Evolutionary conservation across 2,113 vertebrate species (phyloP).

Genomic region (Scortum barcoo): DNA sequence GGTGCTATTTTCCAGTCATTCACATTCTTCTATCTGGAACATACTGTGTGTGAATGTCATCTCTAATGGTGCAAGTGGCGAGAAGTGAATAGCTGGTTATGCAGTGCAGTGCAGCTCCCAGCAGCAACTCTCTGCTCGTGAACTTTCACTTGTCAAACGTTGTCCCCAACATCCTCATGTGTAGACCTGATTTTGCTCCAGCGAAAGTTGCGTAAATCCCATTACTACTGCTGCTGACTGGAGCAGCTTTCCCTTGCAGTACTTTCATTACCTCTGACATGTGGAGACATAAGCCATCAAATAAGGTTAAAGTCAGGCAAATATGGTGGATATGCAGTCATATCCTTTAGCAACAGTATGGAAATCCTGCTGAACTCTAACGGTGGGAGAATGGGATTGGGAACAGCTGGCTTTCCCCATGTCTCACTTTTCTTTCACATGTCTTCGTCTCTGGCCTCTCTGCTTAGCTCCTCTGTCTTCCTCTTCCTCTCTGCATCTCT

Average conservation of each 20-base stretch:
- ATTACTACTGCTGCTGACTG: conserved; percentile 72
- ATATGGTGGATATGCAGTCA: conserved; percentile 70
- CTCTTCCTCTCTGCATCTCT: conserved; percentile 50
- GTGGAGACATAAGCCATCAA: conserved; percentile 81
- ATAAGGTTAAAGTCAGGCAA: conserved; percentile 79
- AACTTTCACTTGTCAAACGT: conserved; percentile 51
- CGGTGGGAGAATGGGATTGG: conserved; percentile 64
- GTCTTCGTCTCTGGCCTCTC: conserved; percentile 54
- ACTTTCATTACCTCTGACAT: conserved; percentile 83
- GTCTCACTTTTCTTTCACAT: conserved; percentile 60
- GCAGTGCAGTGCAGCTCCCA: neutral
- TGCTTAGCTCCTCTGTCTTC: conserved; percentile 53
- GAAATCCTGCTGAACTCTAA: conserved; percentile 77
- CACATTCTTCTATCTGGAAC: neutral
- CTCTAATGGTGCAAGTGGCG: conserved; percentile 24
- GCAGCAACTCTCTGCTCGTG: conserved; percentile 24
- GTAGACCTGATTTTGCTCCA: conserved; percentile 34
- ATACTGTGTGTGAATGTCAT: conserved; percentile 7
- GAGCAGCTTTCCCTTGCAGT: conserved; percentile 71
- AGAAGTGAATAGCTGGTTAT: conserved; percentile 6
- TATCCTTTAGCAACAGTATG: conserved; percentile 72
- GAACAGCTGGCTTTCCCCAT: conserved; percentile 70
- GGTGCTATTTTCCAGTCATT: neutral
- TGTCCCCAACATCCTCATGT: conserved; percentile 42
- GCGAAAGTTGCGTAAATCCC: conserved; percentile 67